Base-by-base conservation (phyloP, 1,140 invertebrate species). In the Tetramorium simillimum region DNA sequence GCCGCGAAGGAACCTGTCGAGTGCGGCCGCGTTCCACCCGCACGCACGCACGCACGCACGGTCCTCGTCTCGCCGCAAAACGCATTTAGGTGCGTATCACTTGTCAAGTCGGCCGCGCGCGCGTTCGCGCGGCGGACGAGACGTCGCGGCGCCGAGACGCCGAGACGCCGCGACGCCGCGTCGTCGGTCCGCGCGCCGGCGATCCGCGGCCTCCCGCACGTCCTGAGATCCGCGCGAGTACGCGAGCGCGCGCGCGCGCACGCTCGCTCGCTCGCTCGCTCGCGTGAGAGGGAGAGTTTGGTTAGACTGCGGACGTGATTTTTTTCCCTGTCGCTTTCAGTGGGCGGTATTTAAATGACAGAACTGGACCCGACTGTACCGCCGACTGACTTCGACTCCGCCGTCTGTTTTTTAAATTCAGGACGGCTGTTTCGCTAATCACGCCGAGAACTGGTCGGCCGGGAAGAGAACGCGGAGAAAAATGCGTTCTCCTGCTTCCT, bases 261-360 rank as follows among this genome's bases (percentile, higher is more conserved):
- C 37, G 3, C 21, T 1, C 63, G 2, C 18, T 1, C 37, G 2
- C 37, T 10, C 65, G 7, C 56, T 9, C 28, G 0, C 28, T 33
- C 10, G 75, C 62, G 7, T 0, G n/a, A 21, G 18, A 49, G 5
- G 0, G 40, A 75, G 53, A 84, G 80, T 84, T 84, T 84, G 80
- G 69, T 84, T 84, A 73, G 10, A 75, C 5, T 21, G 1, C 12
- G 28, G 24, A 69, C 9, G 6, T 53, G 43, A 80, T 58, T 81
- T 60, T 70, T 82, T 78, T 53, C 33, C 46, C 16, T 53, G 75
- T 78, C 33, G 58, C 69, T 60, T 72, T 46, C 63, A 88, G 82
- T 88, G 82, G 90, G 73, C 87, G 89, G 77, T 82, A 87, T 91
- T 89, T 91, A 90, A 91, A 91, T 87, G 89, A 91, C 89, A 89